Evolutionary conservation across 2,797 vertebrate species (phyloP).

Genomic region (Lithobates pipiens): DNA sequence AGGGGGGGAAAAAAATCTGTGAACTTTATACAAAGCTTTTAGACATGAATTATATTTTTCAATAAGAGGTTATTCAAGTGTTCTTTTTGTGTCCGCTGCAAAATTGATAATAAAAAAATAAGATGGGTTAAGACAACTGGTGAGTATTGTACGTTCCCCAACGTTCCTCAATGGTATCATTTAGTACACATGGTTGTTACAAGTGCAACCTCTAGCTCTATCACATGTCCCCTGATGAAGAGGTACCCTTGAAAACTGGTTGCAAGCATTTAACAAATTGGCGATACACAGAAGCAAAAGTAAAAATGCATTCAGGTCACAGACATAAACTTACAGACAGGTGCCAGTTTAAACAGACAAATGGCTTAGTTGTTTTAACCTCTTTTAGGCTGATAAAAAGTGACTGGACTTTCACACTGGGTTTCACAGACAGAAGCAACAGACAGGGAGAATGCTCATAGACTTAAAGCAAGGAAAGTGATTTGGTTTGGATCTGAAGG

Average conservation of each 20-base stretch:
- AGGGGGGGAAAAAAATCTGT: slow-evolving; percentile 70
- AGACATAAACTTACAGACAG: slow-evolving; percentile 87
- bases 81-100: slow-evolving; percentile 79
- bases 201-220: slow-evolving; percentile 12
- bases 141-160: not conserved
- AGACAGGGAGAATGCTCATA: slow-evolving; percentile 85
- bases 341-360: slow-evolving; percentile 93
- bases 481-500: slow-evolving; percentile 81
- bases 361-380: slow-evolving; percentile 83
- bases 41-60: slow-evolving; percentile 70
- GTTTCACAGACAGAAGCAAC: slow-evolving; percentile 87
- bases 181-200: not conserved
- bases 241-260: slow-evolving; percentile 87
- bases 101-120: slow-evolving; percentile 75
- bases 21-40: slow-evolving; percentile 67
- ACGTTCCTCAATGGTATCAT: not conserved
- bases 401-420: slow-evolving; percentile 84
- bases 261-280: slow-evolving; percentile 93
- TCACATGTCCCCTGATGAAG: slow-evolving; percentile 71
- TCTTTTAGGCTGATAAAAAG: slow-evolving; percentile 81
- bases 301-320: slow-evolving; percentile 99
- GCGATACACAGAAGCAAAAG: slow-evolving; percentile 95
- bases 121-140: slow-evolving; percentile 35
- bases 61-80: slow-evolving; percentile 69
- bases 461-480: slow-evolving; percentile 83